Conservation (phyloP, 1,140 invertebrate genomes). For the Drosophila nigromelanica region DNA sequence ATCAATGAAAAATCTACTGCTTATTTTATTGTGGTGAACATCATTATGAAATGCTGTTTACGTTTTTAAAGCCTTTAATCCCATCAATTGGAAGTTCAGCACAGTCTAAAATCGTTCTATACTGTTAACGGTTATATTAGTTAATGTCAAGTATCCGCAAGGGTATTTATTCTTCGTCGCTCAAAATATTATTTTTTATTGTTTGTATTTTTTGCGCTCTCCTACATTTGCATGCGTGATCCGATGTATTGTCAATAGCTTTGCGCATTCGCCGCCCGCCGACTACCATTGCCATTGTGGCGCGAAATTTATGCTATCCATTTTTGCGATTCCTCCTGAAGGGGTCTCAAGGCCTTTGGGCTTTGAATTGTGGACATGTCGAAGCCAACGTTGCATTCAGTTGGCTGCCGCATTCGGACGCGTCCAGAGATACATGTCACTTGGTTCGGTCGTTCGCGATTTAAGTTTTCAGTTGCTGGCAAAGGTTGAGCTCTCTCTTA, state of each 20-base stretch:
- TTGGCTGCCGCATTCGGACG: conserved; percentile 53
- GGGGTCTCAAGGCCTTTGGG: conserved; percentile 1
- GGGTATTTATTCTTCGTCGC: conserved; percentile 7
- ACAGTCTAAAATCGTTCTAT: no score
- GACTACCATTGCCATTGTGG: conserved; percentile 24
- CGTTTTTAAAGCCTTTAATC: no score
- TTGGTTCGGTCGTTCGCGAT: conserved; percentile 22
- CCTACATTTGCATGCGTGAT: conserved; percentile 67
- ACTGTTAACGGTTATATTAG: no score
- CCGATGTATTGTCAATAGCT: conserved; percentile 64
- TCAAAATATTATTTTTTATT: conserved; percentile 36
- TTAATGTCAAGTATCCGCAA: background rate
- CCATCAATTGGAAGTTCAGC: no score
- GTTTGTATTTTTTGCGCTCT: conserved; percentile 56
- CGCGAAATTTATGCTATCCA: conserved; percentile 69
- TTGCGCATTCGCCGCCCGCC: conserved; percentile 38
- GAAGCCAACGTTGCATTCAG: conserved; percentile 57
- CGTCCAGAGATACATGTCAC: conserved; percentile 47
- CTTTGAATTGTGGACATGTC: conserved; percentile 22
- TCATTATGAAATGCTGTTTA: no score
- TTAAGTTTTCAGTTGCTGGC: conserved; percentile 8
- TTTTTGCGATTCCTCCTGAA: conserved; percentile 27
- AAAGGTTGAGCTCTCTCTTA: conserved; percentile 19
- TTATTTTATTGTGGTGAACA: no score
- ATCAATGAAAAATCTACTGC: no score